phyloP scores from a whole-genome alignment of 2,113 vertebrate species.

The Ageneiosus marmoratus region DNA sequence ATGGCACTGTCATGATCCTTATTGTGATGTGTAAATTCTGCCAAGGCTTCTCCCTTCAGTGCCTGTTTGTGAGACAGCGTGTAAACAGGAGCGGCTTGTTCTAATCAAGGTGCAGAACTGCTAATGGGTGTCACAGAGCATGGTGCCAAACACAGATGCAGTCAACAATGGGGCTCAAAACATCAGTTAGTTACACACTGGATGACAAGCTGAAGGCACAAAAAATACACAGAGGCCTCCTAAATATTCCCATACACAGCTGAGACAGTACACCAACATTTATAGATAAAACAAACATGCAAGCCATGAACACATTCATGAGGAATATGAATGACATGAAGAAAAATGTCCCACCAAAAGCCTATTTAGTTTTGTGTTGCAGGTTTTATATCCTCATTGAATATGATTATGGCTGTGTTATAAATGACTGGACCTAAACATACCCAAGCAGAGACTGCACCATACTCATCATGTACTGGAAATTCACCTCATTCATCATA shows the following conservation, averaged over 20 bases:
- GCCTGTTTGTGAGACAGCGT: conserved; percentile 67
- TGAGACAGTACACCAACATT: background rate
- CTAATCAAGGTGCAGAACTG: conserved; percentile 65
- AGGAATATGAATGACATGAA: conserved; percentile 47
- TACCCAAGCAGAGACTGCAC: background rate
- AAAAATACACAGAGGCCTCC: conserved; percentile 7
- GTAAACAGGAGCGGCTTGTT: conserved; percentile 77
- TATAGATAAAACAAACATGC: conserved; percentile 10
- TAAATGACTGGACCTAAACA: conserved; percentile 15
- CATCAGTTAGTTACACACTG: conserved; percentile 38
- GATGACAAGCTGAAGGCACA: conserved; percentile 37
- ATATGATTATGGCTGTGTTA: background rate
- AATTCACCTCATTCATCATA: conserved; percentile 67
- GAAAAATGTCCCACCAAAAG: background rate
- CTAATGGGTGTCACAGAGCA: conserved; percentile 59
- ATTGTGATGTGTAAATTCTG: conserved; percentile 70
- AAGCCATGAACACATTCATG: background rate
- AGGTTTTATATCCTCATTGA: background rate
- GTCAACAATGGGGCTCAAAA: conserved; percentile 58
- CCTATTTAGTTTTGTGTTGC: background rate
- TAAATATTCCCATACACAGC: background rate
- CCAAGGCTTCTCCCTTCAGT: conserved; percentile 51
- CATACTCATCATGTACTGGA: conserved; percentile 52
- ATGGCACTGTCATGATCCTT: conserved; percentile 69
- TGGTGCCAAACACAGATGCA: conserved; percentile 63